Conservation (phyloP, 2,888 invertebrate species). For the Xanthia icteritia region DNA sequence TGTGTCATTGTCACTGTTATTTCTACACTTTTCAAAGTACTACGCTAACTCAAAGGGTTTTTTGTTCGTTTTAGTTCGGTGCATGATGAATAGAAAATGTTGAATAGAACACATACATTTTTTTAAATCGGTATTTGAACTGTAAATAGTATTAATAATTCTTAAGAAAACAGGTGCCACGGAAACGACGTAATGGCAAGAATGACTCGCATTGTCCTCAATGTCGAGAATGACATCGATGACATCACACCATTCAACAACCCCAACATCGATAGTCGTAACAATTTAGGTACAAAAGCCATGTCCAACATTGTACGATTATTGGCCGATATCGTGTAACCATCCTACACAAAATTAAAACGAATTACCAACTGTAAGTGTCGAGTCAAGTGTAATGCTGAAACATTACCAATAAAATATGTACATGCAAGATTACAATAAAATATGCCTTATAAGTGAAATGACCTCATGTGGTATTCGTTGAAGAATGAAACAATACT, state of each 20-base stretch:
- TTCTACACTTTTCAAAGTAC: too few species aligned
- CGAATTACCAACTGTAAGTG: neutral
- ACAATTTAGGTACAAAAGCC: constrained; percentile 10
- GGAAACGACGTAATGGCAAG: neutral
- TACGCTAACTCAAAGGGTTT: too few species aligned
- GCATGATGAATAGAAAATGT: neutral
- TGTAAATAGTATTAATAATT: neutral
- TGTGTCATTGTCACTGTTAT: too few species aligned
- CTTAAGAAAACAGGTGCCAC: neutral
- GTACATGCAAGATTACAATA: constrained; percentile 23
- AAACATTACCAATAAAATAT: constrained; percentile 51
- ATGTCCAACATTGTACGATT: constrained; percentile 22
- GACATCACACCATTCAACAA: constrained; percentile 15
- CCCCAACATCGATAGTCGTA: neutral
- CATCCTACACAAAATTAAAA: constrained; percentile 49
- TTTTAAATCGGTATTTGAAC: neutral
- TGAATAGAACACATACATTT: neutral
- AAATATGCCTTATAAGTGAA: constrained; percentile 46
- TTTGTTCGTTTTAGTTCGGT: too few species aligned
- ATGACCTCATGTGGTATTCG: constrained; percentile 42
- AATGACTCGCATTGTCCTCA: neutral
- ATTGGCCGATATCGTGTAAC: constrained; percentile 12
- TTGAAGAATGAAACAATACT: constrained; percentile 27
- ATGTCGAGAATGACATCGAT: neutral
- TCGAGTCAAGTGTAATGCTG: constrained; percentile 29